Conservation (phyloP, 2,888 invertebrate species). For the Sceliomorpha sp. region DNA sequence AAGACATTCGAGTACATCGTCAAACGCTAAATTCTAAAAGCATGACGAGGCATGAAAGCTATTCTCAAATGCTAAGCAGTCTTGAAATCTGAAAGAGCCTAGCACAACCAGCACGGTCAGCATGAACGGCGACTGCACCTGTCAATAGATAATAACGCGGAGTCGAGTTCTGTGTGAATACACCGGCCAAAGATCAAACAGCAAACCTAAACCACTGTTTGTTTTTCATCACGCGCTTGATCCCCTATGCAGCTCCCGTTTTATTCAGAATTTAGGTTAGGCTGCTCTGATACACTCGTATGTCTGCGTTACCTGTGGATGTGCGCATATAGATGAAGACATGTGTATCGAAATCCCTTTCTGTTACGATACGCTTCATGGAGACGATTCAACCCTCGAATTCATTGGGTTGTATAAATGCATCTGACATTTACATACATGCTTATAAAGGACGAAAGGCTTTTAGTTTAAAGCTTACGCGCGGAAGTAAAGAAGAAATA, state of each 20-base stretch:
- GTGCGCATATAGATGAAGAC: constrained; percentile 51
- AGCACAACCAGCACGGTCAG: constrained; percentile 56
- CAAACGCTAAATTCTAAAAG: constrained; percentile 73
- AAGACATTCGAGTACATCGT: constrained; percentile 69
- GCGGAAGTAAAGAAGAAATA: constrained; percentile 34
- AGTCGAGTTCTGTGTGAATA: constrained; percentile 77
- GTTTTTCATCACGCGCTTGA: constrained; percentile 80
- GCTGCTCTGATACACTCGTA: constrained; percentile 59
- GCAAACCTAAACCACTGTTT: constrained; percentile 80
- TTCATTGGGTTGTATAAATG: constrained; percentile 57
- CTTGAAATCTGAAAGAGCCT: constrained; percentile 59
- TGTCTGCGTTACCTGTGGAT: constrained; percentile 49
- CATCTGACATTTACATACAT: constrained; percentile 56
- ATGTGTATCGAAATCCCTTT: constrained; percentile 60
- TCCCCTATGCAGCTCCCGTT: constrained; percentile 79
- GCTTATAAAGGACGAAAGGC: constrained; percentile 51
- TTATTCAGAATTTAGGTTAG: constrained; percentile 80
- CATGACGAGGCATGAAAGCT: constrained; percentile 73
- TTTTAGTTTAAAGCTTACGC: constrained; percentile 50
- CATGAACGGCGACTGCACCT: constrained; percentile 61
- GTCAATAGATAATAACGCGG: constrained; percentile 77
- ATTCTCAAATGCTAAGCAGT: constrained; percentile 74
- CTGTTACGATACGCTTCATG: constrained; percentile 54
- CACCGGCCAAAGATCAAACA: constrained; percentile 79
- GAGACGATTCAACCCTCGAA: constrained; percentile 55